Base-by-base conservation (phyloP, 2,888 invertebrate species). In the Euspilapteryx auroguttella region DNA sequence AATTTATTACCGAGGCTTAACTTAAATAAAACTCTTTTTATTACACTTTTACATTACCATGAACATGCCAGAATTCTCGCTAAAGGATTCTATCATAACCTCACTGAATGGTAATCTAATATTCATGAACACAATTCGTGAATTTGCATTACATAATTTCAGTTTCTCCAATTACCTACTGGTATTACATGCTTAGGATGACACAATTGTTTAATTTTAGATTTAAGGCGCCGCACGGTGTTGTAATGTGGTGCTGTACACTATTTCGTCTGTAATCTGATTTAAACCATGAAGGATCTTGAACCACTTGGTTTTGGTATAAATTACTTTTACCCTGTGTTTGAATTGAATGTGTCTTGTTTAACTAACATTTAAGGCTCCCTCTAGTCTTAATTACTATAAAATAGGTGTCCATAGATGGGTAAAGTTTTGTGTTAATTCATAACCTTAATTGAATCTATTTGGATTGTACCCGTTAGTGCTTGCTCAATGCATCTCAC, bases 151-250 rank as follows among this genome's bases (percentile, higher is more conserved):
- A 75, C 55, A 71, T 75, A 71, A 75, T 66, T 63, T 47, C 43
- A 49, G 45, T 61, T 58, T 58, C 47, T 38, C 5, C 8, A 6
- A 6, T 17, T 6, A 6, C 17, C 17, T 17, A 8, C 40, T 32
- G 37, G 47, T 47, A 50, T 49, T 53, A 50, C 48, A 49, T 46
- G 44, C 47, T 47, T 47, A 47, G 42, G 49, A 45, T 69, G 63
- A 66, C 59, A 58, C 45, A 47, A 55, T 54, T 54, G 49, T 63
- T 59, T 64, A 69, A 65, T 75, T 75, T 64, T 73, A 75, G 73
- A 56, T 49, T 36, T 47, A 34, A 48, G 41, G 39, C 53, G 52
- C 41, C 50, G 59, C 54, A 52, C 49, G 47, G 58, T 45, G 41
- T 44, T 39, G 34, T 43, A 40, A 20, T 20, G 20, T 6, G 6